A percentile compares a stretch with the other conserved stretches of the same genome.
Conservation (phyloP, 2,113 vertebrate species). For the Atractosteus spatula region DNA sequence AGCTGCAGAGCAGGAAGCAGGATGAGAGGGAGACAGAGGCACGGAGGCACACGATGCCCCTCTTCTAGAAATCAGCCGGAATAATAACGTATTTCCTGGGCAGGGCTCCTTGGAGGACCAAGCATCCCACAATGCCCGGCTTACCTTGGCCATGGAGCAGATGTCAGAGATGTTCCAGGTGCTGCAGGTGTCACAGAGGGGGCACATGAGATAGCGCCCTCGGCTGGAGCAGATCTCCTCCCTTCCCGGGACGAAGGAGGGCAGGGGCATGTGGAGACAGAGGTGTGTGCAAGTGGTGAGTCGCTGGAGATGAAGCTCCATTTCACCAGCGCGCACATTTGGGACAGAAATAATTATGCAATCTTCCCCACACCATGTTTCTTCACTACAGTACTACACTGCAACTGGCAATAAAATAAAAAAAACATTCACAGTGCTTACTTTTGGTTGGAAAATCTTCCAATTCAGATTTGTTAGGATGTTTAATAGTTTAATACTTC, state of each 20-base stretch:
- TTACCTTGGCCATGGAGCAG: constrained; percentile 76
- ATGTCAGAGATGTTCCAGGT: constrained; percentile 74
- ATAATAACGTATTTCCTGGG: background rate
- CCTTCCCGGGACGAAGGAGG: constrained; percentile 35
- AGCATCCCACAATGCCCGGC: background rate
- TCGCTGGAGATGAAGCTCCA: too few relatives aligned
- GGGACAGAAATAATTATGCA: too few relatives aligned
- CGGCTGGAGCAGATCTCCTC: constrained; percentile 68
- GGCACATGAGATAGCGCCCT: constrained; percentile 67
- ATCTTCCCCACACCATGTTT: too few relatives aligned
- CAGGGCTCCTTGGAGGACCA: too few relatives aligned
- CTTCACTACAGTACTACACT: too few relatives aligned
- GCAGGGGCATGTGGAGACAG: background rate
- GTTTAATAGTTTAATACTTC: too few relatives aligned
- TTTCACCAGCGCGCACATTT: too few relatives aligned
- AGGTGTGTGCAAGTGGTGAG: too few relatives aligned
- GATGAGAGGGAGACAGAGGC: background rate
- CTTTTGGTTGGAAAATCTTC: too few relatives aligned
- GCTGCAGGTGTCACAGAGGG: constrained; percentile 67
- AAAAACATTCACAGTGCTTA: too few relatives aligned
- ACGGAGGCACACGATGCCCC: constrained; percentile 12
- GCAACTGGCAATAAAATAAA: too few relatives aligned
- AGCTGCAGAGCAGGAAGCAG: constrained; percentile 42
- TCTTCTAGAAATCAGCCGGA: background rate
- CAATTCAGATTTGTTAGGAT: too few relatives aligned